Percentiles rank a stretch among this genome's conserved stretches.
These are phyloP conservation scores for Falco cherrug DNA, from an alignment of 2,797 vertebrate species.

Conservation along the genomic window DNA sequence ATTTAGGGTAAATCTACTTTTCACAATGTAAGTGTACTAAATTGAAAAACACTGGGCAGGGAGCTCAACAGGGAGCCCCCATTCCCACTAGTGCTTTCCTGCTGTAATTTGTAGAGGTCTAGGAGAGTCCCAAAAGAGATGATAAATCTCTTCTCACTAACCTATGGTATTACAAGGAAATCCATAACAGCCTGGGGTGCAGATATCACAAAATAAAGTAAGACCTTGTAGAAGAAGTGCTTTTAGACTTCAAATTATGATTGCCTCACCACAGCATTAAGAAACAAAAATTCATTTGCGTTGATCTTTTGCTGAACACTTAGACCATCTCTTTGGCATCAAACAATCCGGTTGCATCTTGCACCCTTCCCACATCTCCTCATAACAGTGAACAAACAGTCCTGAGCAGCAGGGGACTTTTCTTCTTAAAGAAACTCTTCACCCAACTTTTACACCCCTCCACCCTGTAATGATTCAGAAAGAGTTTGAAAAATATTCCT, in stretches of 20 bases:
- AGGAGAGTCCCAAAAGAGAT: background rate
- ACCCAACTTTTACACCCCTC: background rate
- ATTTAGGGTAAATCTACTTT: background rate
- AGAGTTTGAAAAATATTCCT: background rate
- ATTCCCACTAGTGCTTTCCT: background rate
- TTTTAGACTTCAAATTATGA: background rate
- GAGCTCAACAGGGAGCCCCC: background rate
- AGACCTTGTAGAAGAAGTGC: background rate
- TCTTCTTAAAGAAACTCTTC: background rate
- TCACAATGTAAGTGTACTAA: background rate
- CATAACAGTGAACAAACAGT: background rate
- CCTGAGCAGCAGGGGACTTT: background rate
- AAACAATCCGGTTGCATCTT: background rate
- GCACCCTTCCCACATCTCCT: background rate
- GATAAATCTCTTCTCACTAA: background rate
- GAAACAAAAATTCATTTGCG: background rate
- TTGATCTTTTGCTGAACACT: background rate
- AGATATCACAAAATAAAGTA: background rate
- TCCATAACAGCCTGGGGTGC: background rate
- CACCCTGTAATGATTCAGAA: background rate
- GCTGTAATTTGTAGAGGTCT: background rate
- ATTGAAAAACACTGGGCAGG: background rate
- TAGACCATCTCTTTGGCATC: background rate
- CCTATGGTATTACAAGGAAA: background rate
- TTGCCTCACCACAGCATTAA: background rate